Evolutionary conservation across 2,888 invertebrate species (phyloP).

Genomic region (Allolobophora icterica): DNA sequence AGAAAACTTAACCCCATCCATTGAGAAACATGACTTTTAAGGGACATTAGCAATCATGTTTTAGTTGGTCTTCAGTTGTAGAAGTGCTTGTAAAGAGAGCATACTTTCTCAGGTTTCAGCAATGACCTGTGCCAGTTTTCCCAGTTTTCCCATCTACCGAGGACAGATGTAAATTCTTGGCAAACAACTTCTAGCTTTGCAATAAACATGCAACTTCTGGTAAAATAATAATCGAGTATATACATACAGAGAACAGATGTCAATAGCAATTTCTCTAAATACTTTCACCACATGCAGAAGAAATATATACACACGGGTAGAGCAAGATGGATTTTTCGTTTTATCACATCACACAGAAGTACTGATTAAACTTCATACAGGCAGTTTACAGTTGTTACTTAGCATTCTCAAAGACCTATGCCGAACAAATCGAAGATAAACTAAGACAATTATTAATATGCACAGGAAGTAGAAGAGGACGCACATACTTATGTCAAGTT

Average conservation of each 20-base stretch:
- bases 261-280: neutral
- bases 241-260: neutral
- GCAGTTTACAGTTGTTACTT: neutral
- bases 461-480: conserved; percentile 58
- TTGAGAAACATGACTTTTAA: neutral
- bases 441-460: conserved; percentile 52
- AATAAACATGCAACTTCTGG: neutral
- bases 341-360: neutral
- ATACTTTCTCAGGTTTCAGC: neutral
- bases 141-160: neutral
- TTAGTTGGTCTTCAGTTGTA: neutral
- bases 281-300: conserved; percentile 6
- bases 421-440: conserved; percentile 60
- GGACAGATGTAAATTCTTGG: neutral
- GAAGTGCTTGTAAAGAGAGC: neutral
- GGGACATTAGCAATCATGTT: neutral
- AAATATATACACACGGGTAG: neutral
- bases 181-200: neutral
- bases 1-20: too few species aligned
- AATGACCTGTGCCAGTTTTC: neutral
- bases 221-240: neutral
- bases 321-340: neutral
- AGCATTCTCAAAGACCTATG: neutral
- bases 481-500: conserved; percentile 59
- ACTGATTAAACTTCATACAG: neutral